Conservation (phyloP, 1,140 invertebrate species). For the Thaumatotibia leucotreta region DNA sequence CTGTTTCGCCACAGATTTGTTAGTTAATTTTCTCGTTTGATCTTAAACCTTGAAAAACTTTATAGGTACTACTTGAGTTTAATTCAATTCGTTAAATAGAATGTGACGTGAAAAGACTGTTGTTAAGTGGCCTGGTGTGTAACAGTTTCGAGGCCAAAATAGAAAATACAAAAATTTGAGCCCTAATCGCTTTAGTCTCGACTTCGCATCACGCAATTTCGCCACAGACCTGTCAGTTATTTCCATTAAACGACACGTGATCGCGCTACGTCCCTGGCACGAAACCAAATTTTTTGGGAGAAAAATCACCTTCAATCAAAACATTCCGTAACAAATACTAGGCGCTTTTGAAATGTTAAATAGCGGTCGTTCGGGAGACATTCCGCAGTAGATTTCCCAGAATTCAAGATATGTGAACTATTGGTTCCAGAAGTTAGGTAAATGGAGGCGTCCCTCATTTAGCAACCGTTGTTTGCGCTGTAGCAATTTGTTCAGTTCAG, state of each 20-base stretch:
- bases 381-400: neutral
- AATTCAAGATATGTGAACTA: neutral
- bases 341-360: neutral
- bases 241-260: conserved; percentile 26
- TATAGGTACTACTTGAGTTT: neutral
- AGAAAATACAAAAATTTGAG: neutral
- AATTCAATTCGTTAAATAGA: neutral
- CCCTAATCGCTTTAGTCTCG: neutral
- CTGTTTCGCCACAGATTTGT: neutral
- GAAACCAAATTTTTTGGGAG: conserved; percentile 24
- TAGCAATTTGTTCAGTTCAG: conserved; percentile 38
- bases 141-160: neutral
- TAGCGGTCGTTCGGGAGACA: neutral
- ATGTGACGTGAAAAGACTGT: neutral
- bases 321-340: conserved; percentile 9
- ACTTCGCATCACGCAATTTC: conserved; percentile 3
- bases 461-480: conserved; percentile 41
- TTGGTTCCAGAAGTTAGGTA: neutral
- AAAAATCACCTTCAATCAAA: neutral
- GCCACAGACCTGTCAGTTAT: conserved; percentile 17
- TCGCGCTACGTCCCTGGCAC: conserved; percentile 24
- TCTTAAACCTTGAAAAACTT: neutral
- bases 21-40: neutral
- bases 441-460: conserved; percentile 26
- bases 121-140: neutral